phyloP scores from a whole-genome alignment of 2,888 invertebrate genomes.

The Andrena minutula region DNA sequence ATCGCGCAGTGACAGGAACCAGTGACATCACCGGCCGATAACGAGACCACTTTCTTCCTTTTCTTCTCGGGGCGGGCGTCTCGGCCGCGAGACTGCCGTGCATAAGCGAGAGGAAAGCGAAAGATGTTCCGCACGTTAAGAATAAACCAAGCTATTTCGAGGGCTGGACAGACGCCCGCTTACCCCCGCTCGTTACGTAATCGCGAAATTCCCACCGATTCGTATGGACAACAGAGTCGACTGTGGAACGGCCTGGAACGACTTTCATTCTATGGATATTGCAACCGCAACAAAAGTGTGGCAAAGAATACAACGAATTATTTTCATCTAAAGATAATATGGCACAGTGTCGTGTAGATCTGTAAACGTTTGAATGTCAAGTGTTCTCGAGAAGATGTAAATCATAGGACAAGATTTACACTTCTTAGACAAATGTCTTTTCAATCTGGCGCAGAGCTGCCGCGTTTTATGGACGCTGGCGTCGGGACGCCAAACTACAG shows the following conservation, averaged over 20 bases:
- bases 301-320: neutral
- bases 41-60: constrained; percentile 46
- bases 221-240: constrained; percentile 54
- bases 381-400: neutral
- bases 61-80: constrained; percentile 46
- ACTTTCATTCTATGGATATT: neutral
- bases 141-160: constrained; percentile 83
- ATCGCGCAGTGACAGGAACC: constrained; percentile 51
- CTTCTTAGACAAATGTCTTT: constrained; percentile 4
- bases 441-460: neutral
- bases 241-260: constrained; percentile 36
- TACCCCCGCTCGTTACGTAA: constrained; percentile 81
- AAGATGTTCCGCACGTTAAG: constrained; percentile 82
- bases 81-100: constrained; percentile 58
- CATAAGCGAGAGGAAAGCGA: constrained; percentile 76
- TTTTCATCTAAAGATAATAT: too few relatives aligned
- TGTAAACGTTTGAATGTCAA: neutral
- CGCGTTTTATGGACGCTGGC: constrained; percentile 5
- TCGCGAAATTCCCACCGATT: constrained; percentile 80
- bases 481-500: constrained; percentile 39
- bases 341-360: too few relatives aligned
- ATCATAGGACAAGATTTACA: neutral
- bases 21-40: constrained; percentile 51
- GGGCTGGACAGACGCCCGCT: constrained; percentile 83
- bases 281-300: neutral